Conservation (phyloP, 2,797 vertebrate genomes). For the Malurus leucopterus region DNA sequence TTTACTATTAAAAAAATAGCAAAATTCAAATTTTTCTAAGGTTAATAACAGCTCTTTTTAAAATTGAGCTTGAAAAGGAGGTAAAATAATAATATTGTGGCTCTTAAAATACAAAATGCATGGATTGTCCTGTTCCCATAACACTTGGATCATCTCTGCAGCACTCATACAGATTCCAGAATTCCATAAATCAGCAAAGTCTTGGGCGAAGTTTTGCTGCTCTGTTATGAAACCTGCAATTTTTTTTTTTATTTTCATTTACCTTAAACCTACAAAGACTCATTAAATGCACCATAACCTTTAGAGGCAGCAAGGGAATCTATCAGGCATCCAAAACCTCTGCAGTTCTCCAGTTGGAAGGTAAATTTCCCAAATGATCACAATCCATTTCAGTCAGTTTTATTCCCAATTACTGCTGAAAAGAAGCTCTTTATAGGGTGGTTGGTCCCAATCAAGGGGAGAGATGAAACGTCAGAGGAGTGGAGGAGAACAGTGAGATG, state of each 20-base stretch:
- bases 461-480: background rate
- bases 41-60: background rate
- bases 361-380: conserved; percentile 12
- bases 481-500: background rate
- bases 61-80: background rate
- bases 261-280: background rate
- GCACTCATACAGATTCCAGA: background rate
- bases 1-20: background rate
- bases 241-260: background rate
- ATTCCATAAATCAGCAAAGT: background rate
- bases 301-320: background rate
- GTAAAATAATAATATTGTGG: background rate
- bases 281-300: background rate
- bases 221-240: background rate
- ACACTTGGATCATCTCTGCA: background rate
- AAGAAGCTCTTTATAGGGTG: background rate
- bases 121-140: background rate
- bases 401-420: conserved; percentile 24
- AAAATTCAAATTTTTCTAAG: accelerated
- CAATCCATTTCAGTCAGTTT: background rate
- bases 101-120: background rate
- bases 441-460: background rate
- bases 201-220: background rate
- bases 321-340: background rate
- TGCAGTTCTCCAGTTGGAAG: background rate